Percentiles rank a stretch among this genome's conserved stretches.
phyloP scores from a whole-genome alignment of 2,888 invertebrate genomes.

The Rhamnusium bicolor region DNA sequence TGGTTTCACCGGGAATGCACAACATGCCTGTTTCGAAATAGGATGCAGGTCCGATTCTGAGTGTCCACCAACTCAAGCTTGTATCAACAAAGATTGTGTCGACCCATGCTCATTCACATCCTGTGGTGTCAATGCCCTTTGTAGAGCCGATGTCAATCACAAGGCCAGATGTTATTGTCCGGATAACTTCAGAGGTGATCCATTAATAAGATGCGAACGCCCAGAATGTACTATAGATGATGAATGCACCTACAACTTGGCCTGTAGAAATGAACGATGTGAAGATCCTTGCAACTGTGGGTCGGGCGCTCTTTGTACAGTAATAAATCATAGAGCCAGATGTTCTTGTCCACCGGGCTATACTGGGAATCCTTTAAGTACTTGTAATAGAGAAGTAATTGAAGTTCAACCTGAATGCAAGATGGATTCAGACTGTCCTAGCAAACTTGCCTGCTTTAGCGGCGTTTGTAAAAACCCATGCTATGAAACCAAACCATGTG shows the following conservation, averaged over 20 bases:
- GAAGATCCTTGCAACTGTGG: slow-evolving; percentile 90
- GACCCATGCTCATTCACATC: slow-evolving; percentile 86
- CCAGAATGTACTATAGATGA: slow-evolving; percentile 84
- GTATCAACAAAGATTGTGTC: slow-evolving; percentile 85
- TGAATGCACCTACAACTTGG: slow-evolving; percentile 85
- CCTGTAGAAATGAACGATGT: slow-evolving; percentile 85
- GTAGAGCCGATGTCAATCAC: slow-evolving; percentile 84
- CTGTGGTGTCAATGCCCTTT: slow-evolving; percentile 86
- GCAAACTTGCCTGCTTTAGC: slow-evolving; percentile 86
- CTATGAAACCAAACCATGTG: slow-evolving; percentile 83
- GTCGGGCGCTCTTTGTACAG: slow-evolving; percentile 82
- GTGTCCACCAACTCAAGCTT: slow-evolving; percentile 86
- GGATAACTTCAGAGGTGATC: slow-evolving; percentile 86
- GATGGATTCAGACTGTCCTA: slow-evolving; percentile 89
- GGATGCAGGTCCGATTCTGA: slow-evolving; percentile 90
- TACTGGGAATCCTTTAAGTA: slow-evolving; percentile 82
- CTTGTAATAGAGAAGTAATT: slow-evolving; percentile 77
- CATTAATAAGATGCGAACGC: slow-evolving; percentile 82
- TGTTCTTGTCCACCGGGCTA: slow-evolving; percentile 90
- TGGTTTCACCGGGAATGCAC: slow-evolving; percentile 88
- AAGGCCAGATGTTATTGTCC: slow-evolving; percentile 88
- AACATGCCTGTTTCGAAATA: slow-evolving; percentile 83
- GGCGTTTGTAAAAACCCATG: slow-evolving; percentile 89
- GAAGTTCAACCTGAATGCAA: slow-evolving; percentile 79
- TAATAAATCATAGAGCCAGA: slow-evolving; percentile 82